These are phyloP conservation scores for Chaunax sp. DNA, from an alignment of 2,797 vertebrate genomes.

Conservation along the genomic window DNA sequence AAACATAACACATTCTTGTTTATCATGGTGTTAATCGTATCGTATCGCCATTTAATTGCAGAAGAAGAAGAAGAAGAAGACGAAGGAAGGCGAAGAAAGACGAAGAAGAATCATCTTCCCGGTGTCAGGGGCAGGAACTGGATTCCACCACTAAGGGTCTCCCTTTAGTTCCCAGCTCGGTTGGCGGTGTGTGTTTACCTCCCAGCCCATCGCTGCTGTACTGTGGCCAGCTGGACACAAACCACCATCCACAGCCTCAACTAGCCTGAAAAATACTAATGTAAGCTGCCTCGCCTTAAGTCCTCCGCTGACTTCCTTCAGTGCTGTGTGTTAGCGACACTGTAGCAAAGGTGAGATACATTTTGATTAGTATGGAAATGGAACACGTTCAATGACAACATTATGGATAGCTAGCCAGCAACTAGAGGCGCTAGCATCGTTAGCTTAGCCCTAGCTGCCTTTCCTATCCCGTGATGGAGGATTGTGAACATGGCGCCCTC, in stretches of 20 bases:
- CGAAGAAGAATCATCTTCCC: no score
- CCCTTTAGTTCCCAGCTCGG: constrained; percentile 37
- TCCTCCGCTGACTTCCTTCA: constrained; percentile 67
- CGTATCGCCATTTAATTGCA: no score
- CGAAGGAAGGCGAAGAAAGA: no score
- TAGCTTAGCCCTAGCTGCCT: constrained; percentile 57
- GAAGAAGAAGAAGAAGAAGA: no score
- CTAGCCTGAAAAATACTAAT: constrained; percentile 72
- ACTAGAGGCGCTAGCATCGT: constrained; percentile 32
- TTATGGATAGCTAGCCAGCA: constrained; percentile 9
- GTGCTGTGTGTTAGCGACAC: constrained; percentile 64
- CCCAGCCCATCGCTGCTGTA: constrained; percentile 56
- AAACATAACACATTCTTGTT: no score
- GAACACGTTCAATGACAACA: constrained; percentile 52
- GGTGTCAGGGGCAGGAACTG: constrained; percentile 24
- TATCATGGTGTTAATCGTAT: no score
- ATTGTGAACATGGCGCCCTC: constrained; percentile 78
- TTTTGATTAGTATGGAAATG: constrained; percentile 29
- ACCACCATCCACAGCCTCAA: constrained; percentile 47
- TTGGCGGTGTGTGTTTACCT: constrained; percentile 74
- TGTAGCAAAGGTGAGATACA: constrained; percentile 69
- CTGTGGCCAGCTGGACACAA: constrained; percentile 71
- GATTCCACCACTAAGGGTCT: constrained; percentile 72
- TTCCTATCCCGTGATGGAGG: constrained; percentile 69
- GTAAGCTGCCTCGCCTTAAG: constrained; percentile 65